Conservation (phyloP, 2,888 invertebrate genomes). For the Elysia crispata region DNA sequence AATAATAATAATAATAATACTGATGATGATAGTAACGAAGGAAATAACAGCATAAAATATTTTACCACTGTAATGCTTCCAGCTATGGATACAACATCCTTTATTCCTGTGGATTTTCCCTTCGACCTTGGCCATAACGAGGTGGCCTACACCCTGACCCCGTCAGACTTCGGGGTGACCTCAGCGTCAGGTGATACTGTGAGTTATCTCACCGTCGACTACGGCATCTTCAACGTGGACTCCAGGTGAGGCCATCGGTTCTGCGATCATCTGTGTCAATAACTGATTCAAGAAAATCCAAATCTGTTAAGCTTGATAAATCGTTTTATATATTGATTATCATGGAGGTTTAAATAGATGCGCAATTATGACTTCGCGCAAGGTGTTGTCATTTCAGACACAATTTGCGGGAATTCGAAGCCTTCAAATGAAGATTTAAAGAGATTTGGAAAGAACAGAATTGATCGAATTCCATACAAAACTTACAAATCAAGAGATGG, state of each 20-base stretch:
- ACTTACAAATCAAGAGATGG: too few species aligned
- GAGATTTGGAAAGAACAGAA: too few species aligned
- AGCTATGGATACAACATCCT: slow-evolving; percentile 22
- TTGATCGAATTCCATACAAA: too few species aligned
- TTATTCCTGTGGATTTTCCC: slow-evolving; percentile 42
- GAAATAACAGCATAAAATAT: background rate
- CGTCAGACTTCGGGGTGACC: slow-evolving; percentile 19
- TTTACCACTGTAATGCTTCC: background rate
- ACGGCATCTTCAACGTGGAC: slow-evolving; percentile 36
- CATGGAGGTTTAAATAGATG: too few species aligned
- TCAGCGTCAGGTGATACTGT: slow-evolving; percentile 12
- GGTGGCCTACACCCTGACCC: slow-evolving; percentile 24
- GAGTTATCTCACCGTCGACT: slow-evolving; percentile 16
- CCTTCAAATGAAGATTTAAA: background rate
- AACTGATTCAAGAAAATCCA: too few species aligned
- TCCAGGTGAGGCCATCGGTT: background rate
- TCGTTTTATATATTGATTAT: too few species aligned
- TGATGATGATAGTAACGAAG: background rate
- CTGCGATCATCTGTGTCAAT: too few species aligned
- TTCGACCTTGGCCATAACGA: slow-evolving; percentile 28
- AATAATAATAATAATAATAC: background rate
- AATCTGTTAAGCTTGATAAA: too few species aligned
- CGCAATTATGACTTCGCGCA: too few species aligned
- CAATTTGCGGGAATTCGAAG: background rate
- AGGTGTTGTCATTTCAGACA: background rate